Evolutionary conservation across 2,888 invertebrate genomes (phyloP), one percentile per base, ranked within the genome.

Genomic region (Junonia oenone): DNA sequence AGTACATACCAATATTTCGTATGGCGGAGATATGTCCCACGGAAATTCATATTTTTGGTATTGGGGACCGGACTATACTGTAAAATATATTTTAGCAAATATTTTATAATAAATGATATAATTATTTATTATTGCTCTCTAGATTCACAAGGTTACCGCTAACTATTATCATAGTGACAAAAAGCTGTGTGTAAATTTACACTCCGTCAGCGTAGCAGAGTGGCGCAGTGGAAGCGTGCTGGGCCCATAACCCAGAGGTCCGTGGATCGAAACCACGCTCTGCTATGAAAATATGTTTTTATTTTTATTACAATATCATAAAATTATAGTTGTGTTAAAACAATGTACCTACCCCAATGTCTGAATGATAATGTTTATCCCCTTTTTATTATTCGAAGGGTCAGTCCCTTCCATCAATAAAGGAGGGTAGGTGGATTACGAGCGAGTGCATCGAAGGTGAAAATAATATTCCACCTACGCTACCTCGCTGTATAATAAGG

Each of bases 211-310:
- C 11, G 49, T 49, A 93, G 94, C 93, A 94, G 93, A 94, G 93
- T 94, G 93, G 94, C 94, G 94, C 94, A 94, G 94, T 93, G 93
- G 94, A 94, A 93, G 94, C 93, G 93, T 94, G 94, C 93, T 94
- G 93, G 94, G 94, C 94, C 93, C 94, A 94, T 94, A 94, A 94
- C 94, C 95, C 95, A 95, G 95, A 95, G 95, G 94, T 95, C 95
- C 95, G 95, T 95, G 94, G 94, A 95, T 94, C 94, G 95, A 95
- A 95, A 95, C 94, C 94, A 94, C 92, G 94, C 93, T 93, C 93
- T 93, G 92, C 93, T 93, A 93, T n/a, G 0, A 50, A 38, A 2
- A 31, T 5, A 19, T n/a, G 1, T 37, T 37, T 37, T 37, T 37
- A 8, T 15, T 15, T 8, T 37, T 37, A 40, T 22, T 2, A 19